Conservation (phyloP, 2,113 vertebrate genomes). For the Aphyosemion australe region DNA sequence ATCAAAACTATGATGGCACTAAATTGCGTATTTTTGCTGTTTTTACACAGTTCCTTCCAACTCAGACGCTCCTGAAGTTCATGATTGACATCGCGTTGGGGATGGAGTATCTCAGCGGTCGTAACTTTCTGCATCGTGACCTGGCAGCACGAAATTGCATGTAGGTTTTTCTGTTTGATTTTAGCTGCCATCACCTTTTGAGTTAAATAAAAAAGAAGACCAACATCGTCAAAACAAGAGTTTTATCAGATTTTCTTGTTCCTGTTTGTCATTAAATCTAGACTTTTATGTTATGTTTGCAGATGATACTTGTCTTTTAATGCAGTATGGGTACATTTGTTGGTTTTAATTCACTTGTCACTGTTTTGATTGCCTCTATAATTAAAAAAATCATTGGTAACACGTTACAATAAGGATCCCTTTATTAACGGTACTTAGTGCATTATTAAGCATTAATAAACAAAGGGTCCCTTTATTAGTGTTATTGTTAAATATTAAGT, state of each 20-base stretch:
- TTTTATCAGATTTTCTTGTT: not conserved
- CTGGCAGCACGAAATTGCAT: conserved; percentile 98
- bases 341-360: too few species aligned
- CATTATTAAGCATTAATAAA: too few species aligned
- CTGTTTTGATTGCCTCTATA: too few species aligned
- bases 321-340: too few species aligned
- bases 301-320: too few species aligned
- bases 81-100: conserved; percentile 95
- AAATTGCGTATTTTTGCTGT: conserved; percentile 2
- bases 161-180: conserved; percentile 72
- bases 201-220: too few species aligned
- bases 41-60: conserved; percentile 82
- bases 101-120: conserved; percentile 96
- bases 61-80: conserved; percentile 91
- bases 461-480: too few species aligned
- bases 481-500: too few species aligned
- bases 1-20: not conserved
- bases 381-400: too few species aligned
- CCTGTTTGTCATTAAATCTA: not conserved
- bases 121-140: conserved; percentile 93
- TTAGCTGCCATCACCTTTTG: not conserved
- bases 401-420: too few species aligned
- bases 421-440: too few species aligned
- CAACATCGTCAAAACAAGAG: not conserved
- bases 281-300: not conserved